These are phyloP conservation scores for Sebastes baramenuke DNA, from an alignment of 2,797 vertebrate species.

Conservation along the genomic window DNA sequence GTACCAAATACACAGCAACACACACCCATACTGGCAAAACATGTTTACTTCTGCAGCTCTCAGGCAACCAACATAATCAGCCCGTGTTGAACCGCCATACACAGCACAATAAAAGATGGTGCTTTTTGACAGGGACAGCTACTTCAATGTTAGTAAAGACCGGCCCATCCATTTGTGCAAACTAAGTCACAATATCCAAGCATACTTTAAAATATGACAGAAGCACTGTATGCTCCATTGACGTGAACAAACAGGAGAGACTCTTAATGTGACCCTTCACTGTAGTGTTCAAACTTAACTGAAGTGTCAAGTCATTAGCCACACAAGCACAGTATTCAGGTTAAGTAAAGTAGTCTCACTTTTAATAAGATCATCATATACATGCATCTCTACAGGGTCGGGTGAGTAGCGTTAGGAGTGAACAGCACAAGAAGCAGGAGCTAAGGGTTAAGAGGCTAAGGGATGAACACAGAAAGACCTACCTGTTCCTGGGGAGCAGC, in stretches of 20 bases:
- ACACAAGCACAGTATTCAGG: constrained; percentile 12
- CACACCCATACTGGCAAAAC: constrained; percentile 4
- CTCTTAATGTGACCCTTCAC: not conserved
- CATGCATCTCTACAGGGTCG: constrained; percentile 25
- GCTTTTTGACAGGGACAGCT: no score
- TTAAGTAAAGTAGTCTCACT: not conserved
- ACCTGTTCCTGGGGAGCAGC: constrained; percentile 94
- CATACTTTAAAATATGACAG: not conserved
- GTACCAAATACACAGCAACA: constrained; percentile 12
- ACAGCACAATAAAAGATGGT: not conserved
- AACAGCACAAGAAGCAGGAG: constrained; percentile 34
- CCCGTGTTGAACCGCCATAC: not conserved
- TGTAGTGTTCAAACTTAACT: not conserved
- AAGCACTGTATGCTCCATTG: not conserved
- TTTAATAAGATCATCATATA: not conserved
- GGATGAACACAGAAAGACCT: constrained; percentile 83
- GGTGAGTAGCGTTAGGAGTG: constrained; percentile 36
- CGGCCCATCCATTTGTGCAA: not conserved
- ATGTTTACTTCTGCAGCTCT: not conserved
- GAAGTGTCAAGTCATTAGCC: not conserved
- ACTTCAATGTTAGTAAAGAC: not conserved
- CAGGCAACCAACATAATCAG: not conserved
- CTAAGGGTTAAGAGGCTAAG: constrained; percentile 55
- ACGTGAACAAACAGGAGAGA: not conserved
- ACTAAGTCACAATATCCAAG: not conserved